Conservation (phyloP, 2,888 invertebrate genomes). For the Lasioglossum vierecki region DNA sequence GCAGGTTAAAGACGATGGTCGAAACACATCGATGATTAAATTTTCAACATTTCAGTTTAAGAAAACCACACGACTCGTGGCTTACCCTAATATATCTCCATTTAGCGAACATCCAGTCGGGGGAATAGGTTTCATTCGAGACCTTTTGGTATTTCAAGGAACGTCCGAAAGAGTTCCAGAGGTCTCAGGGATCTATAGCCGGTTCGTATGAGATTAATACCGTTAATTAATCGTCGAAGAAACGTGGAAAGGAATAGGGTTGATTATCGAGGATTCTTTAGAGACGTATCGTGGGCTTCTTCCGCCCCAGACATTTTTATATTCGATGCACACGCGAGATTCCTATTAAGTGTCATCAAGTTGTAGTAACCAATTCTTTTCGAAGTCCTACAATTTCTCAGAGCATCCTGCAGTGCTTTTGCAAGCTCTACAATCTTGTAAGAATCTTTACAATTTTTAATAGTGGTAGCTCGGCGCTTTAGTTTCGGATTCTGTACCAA, state of each 20-base stretch:
- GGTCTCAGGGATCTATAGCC: conserved; percentile 12
- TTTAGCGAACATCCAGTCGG: not conserved
- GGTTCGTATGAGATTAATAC: conserved; percentile 55
- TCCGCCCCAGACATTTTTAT: not conserved
- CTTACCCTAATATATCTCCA: no score
- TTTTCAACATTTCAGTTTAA: no score
- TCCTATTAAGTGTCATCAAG: no score
- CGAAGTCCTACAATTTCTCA: not conserved
- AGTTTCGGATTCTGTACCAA: not conserved
- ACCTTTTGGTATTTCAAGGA: not conserved
- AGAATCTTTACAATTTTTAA: no score
- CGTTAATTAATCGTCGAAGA: conserved; percentile 54
- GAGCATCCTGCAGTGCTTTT: no score
- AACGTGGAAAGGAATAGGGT: conserved; percentile 50
- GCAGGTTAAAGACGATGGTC: no score
- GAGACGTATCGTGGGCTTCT: not conserved
- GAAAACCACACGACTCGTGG: no score
- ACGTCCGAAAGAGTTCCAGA: conserved; percentile 3
- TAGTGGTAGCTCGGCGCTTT: not conserved
- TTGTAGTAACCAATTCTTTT: not conserved
- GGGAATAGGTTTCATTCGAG: not conserved
- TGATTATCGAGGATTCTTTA: conserved; percentile 45
- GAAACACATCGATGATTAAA: no score
- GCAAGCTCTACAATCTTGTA: no score
- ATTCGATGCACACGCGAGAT: not conserved